Percentiles rank a stretch among this genome's conserved stretches.
Evolutionary conservation across 2,113 vertebrate genomes (phyloP).

Genomic region (human): GRCh38 chr1:33854001-33854500

Average conservation of each 20-base stretch:
- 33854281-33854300: neutral
- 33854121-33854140: neutral
- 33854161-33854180: neutral
- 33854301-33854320: neutral
- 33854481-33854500: neutral
- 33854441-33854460: neutral
- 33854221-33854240: neutral
- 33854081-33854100: neutral
- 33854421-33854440: neutral
- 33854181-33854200: neutral
- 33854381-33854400: neutral
- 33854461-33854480: fast-evolving
- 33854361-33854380: neutral
- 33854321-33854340: neutral
- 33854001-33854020: neutral
- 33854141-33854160: neutral
- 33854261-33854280: neutral
- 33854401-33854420: neutral
- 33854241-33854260: neutral
- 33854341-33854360: neutral
- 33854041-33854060: neutral
- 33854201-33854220: neutral
- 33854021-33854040: neutral
- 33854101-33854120: neutral
- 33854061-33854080: neutral